Evolutionary conservation across 2,797 vertebrate species (phyloP).

Genomic region (Periparus ater): DNA sequence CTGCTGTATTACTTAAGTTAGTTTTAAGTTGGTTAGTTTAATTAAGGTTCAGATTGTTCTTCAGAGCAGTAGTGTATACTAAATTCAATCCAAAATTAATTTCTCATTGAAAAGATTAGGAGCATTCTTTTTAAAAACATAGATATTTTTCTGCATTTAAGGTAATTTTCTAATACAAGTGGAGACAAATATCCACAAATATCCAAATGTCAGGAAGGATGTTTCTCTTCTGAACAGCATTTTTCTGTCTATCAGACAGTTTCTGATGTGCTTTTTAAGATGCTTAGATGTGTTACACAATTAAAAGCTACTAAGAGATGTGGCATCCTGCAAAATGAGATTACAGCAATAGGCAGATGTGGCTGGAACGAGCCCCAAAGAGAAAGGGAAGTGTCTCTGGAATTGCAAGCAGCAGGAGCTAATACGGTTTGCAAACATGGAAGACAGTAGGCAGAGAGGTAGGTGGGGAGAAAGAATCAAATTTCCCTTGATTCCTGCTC

Average conservation of each 20-base stretch:
- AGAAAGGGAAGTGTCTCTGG: conserved; percentile 35
- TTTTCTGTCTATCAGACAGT: neutral
- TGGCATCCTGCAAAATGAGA: conserved; percentile 16
- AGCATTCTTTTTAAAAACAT: neutral
- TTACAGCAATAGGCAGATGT: conserved; percentile 67
- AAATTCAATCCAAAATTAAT: neutral
- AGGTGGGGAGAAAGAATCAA: conserved; percentile 32
- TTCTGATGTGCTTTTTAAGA: conserved; percentile 5
- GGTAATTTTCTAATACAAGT: neutral
- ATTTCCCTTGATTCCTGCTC: conserved; percentile 41
- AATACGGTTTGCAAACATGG: conserved; percentile 52
- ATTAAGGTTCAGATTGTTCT: neutral
- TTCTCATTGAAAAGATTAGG: neutral
- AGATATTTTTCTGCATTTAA: neutral
- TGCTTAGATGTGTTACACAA: neutral
- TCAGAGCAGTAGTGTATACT: neutral
- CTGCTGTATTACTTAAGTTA: neutral
- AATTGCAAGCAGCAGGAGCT: conserved; percentile 39
- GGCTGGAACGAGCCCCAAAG: conserved; percentile 49
- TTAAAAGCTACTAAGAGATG: conserved; percentile 16
- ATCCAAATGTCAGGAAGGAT: neutral
- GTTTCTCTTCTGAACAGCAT: neutral
- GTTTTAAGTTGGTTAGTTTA: neutral
- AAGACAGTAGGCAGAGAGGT: neutral
- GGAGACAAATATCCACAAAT: neutral